A percentile compares a stretch with the other conserved stretches of the same genome.
phyloP scores from a whole-genome alignment of 2,888 invertebrate genomes.

The Meiosimyza platycephala region DNA sequence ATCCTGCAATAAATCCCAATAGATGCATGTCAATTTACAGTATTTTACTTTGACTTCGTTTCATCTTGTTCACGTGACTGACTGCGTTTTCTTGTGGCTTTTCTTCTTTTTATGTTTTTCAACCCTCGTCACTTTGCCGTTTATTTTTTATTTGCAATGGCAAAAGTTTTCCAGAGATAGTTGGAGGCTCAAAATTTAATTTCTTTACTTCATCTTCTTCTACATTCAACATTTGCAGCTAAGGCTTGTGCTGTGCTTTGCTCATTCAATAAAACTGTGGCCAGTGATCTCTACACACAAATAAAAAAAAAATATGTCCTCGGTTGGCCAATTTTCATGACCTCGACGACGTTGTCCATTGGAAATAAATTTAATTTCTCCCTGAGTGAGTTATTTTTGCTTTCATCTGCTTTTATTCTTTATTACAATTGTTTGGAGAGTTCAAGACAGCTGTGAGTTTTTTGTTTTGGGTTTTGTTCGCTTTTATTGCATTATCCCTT shows the following conservation, averaged over 20 bases:
- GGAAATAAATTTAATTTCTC: conserved; percentile 34
- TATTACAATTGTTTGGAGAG: not conserved
- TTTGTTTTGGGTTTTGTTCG: not conserved
- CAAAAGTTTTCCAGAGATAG: not conserved
- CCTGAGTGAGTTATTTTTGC: conserved; percentile 24
- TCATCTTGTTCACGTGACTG: not conserved
- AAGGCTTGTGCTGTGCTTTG: too few species aligned
- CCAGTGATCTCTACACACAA: not conserved
- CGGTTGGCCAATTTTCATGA: conserved; percentile 17
- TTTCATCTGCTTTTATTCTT: too few species aligned
- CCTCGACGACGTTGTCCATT: not conserved
- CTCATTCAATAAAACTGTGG: too few species aligned
- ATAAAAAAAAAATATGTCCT: not conserved
- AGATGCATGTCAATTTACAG: not conserved
- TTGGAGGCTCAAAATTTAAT: conserved; percentile 1
- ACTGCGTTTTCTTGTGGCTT: not conserved
- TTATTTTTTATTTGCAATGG: too few species aligned
- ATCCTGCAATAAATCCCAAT: not conserved
- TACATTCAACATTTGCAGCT: too few species aligned
- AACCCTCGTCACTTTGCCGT: not conserved
- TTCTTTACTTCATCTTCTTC: not conserved
- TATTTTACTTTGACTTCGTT: not conserved
- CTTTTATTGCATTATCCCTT: not conserved
- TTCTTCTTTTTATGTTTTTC: not conserved
- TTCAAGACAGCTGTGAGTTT: not conserved